Evolutionary conservation across 2,113 vertebrate species (phyloP), one percentile per base, ranked within the genome.

Genomic region (Cynopterus brachyotis): DNA sequence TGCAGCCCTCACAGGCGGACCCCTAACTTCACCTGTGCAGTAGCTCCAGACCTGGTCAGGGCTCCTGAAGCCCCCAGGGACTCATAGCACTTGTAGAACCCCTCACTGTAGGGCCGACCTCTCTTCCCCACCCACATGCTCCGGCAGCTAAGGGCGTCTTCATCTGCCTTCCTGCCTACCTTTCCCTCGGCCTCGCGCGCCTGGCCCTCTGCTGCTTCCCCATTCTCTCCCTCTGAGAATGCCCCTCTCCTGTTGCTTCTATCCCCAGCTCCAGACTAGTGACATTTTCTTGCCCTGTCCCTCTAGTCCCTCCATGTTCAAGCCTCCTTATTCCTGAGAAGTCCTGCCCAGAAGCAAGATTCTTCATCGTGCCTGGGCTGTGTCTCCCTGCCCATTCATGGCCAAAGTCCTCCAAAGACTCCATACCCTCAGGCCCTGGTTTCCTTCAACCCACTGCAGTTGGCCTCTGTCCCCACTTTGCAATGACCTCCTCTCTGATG

Each of bases 111-210:
- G 28, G 75, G 15, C 42, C 30, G 66, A 64, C 47, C 35, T 35
- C 42, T 45, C 53, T 15, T 32, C 59, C 53, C 13, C 50, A n/a
- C 15, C 22, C 26, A 17, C 50, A 28, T 1, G 3, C 37, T n/a
- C 64, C 3, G 11, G 35, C 22, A 30, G 45, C 30, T 0, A 0
- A 0, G 6, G 26, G 40, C 5, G 8, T 42, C 53, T 37, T 10
- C 3, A 0, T n/a, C 40, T 9, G 9, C 20, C 32, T 45, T 79
- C 59, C 59, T 37, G 9, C 57, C 24, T 26, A 0, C 24, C 60
- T 17, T 13, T 47, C 78, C 15, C 22, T 35, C 55, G 37, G 62
- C 35, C 67, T 40, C 32, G 19, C 47, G n/a, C 55, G 22, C 57
- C 55, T 30, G 30, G 47, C 47, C 47, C 37, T n/a, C 42, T 30